Evolutionary conservation across 2,113 vertebrate species (phyloP).

Genomic region (Anguilla japonica): DNA sequence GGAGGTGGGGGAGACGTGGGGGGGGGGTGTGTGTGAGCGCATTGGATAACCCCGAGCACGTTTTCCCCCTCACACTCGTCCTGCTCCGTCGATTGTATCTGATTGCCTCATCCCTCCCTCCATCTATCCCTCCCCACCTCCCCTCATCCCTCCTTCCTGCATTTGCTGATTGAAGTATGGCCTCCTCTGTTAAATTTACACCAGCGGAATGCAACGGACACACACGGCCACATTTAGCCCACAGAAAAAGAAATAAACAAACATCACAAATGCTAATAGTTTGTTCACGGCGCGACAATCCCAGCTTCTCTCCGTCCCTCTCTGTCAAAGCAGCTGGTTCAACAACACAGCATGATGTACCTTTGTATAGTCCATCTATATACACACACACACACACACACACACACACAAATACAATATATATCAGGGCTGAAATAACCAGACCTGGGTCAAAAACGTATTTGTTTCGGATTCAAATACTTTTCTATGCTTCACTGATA

Average conservation of each 20-base stretch:
- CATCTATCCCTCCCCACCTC: neutral
- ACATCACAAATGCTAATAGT: neutral
- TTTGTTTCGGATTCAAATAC: too few relatives aligned
- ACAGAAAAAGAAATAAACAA: neutral
- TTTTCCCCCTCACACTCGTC: neutral
- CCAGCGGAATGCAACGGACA: slow-evolving; percentile 26
- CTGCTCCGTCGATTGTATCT: neutral
- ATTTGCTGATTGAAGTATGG: slow-evolving; percentile 12
- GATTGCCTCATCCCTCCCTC: slow-evolving; percentile 31
- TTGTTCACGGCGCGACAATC: neutral
- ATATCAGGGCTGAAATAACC: too few relatives aligned
- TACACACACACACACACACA: too few relatives aligned
- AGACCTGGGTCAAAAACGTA: too few relatives aligned
- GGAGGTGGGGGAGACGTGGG: neutral
- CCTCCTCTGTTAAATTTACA: slow-evolving; percentile 39
- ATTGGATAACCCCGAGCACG: neutral
- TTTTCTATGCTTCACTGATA: too few relatives aligned
- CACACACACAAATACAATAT: too few relatives aligned
- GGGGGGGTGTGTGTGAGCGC: slow-evolving; percentile 6
- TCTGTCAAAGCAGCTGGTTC: neutral
- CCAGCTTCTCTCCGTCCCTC: neutral
- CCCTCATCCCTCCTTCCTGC: neutral
- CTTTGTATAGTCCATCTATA: neutral
- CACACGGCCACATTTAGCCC: neutral
- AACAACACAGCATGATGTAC: neutral